A percentile compares a stretch with the other conserved stretches of the same genome.
These are phyloP conservation scores for Butorides virescens DNA, from an alignment of 2,113 vertebrate species.

Conservation along the genomic window DNA sequence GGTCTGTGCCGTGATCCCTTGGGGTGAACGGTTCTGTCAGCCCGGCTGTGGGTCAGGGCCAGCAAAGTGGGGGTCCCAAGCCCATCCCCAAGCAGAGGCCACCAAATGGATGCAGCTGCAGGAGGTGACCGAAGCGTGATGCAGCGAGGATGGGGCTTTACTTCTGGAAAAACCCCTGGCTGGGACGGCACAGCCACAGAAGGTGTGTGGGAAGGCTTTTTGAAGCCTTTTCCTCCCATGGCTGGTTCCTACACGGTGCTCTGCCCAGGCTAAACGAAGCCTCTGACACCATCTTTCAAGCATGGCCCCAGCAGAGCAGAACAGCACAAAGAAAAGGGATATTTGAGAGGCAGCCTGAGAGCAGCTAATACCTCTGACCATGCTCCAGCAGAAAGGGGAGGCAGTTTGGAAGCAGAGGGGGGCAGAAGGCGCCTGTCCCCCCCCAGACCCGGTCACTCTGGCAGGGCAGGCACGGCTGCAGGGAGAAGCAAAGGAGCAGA, in stretches of 20 bases:
- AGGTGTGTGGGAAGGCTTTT: not conserved
- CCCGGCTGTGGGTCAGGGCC: not conserved
- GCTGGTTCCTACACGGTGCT: not conserved
- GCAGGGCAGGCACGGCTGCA: accelerated
- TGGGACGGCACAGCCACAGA: not conserved
- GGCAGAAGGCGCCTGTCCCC: not conserved
- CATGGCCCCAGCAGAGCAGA: not conserved
- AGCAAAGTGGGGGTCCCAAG: not conserved
- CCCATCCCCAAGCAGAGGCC: not conserved
- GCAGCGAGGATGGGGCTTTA: not conserved
- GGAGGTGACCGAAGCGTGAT: not conserved
- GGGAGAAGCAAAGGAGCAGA: not conserved
- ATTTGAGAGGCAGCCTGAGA: not conserved
- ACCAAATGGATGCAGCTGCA: not conserved
- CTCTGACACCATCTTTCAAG: not conserved
- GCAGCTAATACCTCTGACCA: not conserved
- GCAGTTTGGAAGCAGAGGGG: not conserved
- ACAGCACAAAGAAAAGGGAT: not conserved
- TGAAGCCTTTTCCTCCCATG: not conserved
- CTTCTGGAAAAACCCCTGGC: not conserved
- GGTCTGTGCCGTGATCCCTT: not conserved
- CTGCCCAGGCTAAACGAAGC: not conserved
- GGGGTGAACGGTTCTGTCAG: accelerated
- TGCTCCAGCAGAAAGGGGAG: not conserved
- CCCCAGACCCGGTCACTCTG: accelerated